phyloP scores from a whole-genome alignment of 2,113 vertebrate genomes.

The Oreochromis spilurus region DNA sequence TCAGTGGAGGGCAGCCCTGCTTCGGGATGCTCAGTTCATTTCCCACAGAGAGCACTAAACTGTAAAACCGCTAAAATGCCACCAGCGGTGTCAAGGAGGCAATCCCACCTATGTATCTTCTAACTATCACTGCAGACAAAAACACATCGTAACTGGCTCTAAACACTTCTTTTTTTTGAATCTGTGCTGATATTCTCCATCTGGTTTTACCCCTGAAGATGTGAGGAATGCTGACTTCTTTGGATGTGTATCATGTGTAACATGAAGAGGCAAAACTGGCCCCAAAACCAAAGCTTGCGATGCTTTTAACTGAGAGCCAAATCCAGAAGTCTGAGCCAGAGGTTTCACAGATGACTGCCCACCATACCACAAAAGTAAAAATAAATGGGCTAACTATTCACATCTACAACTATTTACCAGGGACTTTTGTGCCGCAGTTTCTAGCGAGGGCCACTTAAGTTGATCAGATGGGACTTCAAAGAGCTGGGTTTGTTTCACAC shows the following conservation, averaged over 20 bases:
- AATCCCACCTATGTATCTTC: not conserved
- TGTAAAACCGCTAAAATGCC: slow-evolving; percentile 4
- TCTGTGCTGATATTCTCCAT: not conserved
- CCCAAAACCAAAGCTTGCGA: slow-evolving; percentile 34
- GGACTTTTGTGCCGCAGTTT: not conserved
- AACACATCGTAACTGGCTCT: not conserved
- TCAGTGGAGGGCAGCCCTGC: slow-evolving; percentile 29
- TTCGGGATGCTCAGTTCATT: not conserved
- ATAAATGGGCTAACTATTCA: slow-evolving; percentile 47
- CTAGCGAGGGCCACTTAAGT: not conserved
- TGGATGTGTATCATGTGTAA: slow-evolving; percentile 44
- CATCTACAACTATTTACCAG: slow-evolving; percentile 17
- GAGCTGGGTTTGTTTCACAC: not conserved
- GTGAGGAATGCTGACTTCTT: slow-evolving; percentile 12
- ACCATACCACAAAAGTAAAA: slow-evolving; percentile 51
- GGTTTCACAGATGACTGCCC: slow-evolving; percentile 37
- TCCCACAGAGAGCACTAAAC: slow-evolving; percentile 18
- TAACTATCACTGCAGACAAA: not conserved
- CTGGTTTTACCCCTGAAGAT: not conserved
- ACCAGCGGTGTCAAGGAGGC: not conserved
- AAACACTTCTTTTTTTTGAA: not conserved
- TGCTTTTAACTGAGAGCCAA: slow-evolving; percentile 53
- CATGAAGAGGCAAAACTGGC: slow-evolving; percentile 23
- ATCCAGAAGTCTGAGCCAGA: slow-evolving; percentile 45
- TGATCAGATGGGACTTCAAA: not conserved